These are phyloP conservation scores for Polypedilum vanderplanki DNA, from an alignment of 1,140 invertebrate genomes.

Conservation along the genomic window DNA sequence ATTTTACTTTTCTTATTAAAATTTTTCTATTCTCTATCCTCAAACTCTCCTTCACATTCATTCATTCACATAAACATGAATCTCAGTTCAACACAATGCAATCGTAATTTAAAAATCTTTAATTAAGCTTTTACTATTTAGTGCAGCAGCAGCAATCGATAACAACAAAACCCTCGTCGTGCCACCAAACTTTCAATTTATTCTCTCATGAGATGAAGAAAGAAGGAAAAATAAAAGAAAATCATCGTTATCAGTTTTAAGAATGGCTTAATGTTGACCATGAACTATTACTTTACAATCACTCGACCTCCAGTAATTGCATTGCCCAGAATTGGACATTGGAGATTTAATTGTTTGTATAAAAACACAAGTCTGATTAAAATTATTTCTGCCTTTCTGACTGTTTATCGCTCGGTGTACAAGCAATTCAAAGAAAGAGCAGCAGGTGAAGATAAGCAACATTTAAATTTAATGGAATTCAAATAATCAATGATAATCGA, in stretches of 20 bases:
- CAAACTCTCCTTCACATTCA: neutral
- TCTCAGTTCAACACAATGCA: neutral
- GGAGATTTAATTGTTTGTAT: neutral
- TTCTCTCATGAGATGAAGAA: no score
- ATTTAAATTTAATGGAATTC: neutral
- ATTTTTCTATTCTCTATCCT: neutral
- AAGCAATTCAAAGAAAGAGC: slow-evolving; percentile 11
- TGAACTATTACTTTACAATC: neutral
- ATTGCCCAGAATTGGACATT: neutral
- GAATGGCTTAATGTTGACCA: neutral
- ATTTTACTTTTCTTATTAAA: no score
- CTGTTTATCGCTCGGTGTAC: neutral
- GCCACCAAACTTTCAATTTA: no score
- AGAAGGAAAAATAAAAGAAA: no score
- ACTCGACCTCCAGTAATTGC: neutral
- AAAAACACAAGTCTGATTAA: neutral
- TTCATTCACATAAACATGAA: neutral
- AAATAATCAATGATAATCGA: neutral
- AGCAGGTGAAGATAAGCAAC: slow-evolving; percentile 2
- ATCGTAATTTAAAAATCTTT: slow-evolving; percentile 19
- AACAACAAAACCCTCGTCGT: no score
- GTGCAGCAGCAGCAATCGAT: neutral
- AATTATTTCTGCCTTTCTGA: neutral
- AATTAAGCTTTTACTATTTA: slow-evolving; percentile 8
- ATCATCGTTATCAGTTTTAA: no score